phyloP scores from a whole-genome alignment of 2,797 vertebrate genomes.

The Staurois parvus region DNA sequence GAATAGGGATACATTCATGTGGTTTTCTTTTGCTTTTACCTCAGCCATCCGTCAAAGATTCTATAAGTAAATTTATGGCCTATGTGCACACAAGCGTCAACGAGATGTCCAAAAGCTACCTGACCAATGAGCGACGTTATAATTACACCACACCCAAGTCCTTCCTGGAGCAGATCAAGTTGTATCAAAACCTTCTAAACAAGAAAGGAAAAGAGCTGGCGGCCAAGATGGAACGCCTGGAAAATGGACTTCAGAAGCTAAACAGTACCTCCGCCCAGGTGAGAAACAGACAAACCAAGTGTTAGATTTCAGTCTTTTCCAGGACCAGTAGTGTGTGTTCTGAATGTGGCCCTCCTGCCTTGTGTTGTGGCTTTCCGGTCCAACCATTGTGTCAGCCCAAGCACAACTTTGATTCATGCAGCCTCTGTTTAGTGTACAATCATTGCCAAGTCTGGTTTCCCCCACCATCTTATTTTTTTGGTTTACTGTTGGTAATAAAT shows the following conservation, averaged over 20 bases:
- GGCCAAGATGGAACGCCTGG: constrained; percentile 86
- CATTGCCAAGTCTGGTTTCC: too few relatives aligned
- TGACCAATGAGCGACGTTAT: constrained; percentile 86
- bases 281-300: background rate
- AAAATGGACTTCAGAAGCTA: constrained; percentile 92
- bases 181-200: constrained; percentile 85
- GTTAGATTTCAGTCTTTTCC: too few relatives aligned
- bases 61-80: constrained; percentile 96
- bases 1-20: background rate
- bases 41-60: constrained; percentile 82
- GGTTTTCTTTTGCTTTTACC: constrained; percentile 36
- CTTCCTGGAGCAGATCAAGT: constrained; percentile 94
- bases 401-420: too few relatives aligned
- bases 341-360: too few relatives aligned
- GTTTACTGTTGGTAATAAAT: too few relatives aligned
- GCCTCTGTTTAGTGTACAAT: too few relatives aligned
- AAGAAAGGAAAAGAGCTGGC: constrained; percentile 83
- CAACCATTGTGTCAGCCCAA: too few relatives aligned
- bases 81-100: constrained; percentile 90
- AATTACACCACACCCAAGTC: constrained; percentile 98
- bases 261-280: constrained; percentile 92
- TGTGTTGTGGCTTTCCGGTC: too few relatives aligned
- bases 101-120: constrained; percentile 83
- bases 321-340: too few relatives aligned
- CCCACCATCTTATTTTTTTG: too few relatives aligned